Conservation (phyloP, 2,113 vertebrate genomes). For the Xenopus laevis region DNA sequence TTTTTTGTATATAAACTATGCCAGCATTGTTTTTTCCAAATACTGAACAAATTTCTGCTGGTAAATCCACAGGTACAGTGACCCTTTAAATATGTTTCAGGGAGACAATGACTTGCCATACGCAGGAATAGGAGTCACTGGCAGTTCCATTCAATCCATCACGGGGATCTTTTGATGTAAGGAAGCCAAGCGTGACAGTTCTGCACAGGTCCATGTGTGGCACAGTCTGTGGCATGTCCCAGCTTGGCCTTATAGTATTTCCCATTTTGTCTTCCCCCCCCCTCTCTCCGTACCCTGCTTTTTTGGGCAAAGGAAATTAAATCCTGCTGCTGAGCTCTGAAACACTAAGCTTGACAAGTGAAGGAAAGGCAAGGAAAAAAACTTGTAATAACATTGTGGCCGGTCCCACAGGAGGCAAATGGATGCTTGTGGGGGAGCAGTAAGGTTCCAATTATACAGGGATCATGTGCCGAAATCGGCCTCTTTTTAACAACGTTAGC, state of each 20-base stretch:
- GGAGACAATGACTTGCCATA: too few relatives aligned
- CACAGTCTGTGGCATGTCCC: slow-evolving; percentile 5
- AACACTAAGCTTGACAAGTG: slow-evolving; percentile 63
- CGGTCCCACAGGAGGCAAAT: slow-evolving; percentile 35
- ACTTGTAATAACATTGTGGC: slow-evolving; percentile 69
- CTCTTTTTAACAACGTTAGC: slow-evolving; percentile 17
- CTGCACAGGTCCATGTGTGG: neutral
- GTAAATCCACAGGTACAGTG: too few relatives aligned
- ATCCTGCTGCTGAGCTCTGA: slow-evolving; percentile 75
- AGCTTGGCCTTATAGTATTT: slow-evolving; percentile 54
- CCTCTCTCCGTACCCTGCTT: too few relatives aligned
- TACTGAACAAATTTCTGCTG: too few relatives aligned
- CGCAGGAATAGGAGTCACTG: too few relatives aligned
- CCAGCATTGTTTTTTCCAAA: too few relatives aligned
- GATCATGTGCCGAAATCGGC: slow-evolving; percentile 46
- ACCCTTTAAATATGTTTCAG: too few relatives aligned
- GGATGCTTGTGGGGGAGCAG: slow-evolving; percentile 67
- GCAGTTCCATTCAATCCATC: neutral
- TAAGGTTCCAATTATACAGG: slow-evolving; percentile 72
- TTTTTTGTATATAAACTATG: too few relatives aligned
- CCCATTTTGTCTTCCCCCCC: too few relatives aligned
- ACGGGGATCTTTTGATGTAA: neutral
- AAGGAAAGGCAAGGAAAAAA: slow-evolving; percentile 55
- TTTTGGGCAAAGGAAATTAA: slow-evolving; percentile 68
- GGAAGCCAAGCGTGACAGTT: neutral